phyloP scores from a whole-genome alignment of 2,888 invertebrate genomes.

The Notodonta ziczac region DNA sequence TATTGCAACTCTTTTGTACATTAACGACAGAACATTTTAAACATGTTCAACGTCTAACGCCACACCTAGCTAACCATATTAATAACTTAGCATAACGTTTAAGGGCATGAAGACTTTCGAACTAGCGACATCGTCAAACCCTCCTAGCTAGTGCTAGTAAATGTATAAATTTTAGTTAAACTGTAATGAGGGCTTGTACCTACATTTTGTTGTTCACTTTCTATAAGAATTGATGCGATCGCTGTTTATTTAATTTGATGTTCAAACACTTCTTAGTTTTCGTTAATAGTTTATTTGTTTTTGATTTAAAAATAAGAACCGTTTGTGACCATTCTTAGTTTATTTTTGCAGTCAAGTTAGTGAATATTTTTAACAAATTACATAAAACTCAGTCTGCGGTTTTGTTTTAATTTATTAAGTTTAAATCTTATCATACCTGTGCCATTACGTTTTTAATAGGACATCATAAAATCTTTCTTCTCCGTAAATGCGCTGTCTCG shows the following conservation, averaged over 20 bases:
- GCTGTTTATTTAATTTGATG: slow-evolving; percentile 2
- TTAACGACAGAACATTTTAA: not conserved
- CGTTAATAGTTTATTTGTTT: too few relatives aligned
- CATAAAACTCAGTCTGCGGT: too few relatives aligned
- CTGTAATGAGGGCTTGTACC: not conserved
- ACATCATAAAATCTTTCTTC: slow-evolving; percentile 1
- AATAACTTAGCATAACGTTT: slow-evolving; percentile 58
- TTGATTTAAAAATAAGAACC: too few relatives aligned
- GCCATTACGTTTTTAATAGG: not conserved
- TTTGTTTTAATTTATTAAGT: too few relatives aligned
- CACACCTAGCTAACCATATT: slow-evolving; percentile 54
- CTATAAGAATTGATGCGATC: slow-evolving; percentile 10
- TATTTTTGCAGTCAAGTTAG: too few relatives aligned
- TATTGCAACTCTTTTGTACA: not conserved
- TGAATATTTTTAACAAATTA: too few relatives aligned
- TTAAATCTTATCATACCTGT: not conserved
- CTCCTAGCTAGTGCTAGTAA: not conserved
- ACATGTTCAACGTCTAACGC: slow-evolving; percentile 22
- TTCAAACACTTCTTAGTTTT: not conserved
- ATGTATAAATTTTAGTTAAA: not conserved
- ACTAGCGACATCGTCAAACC: slow-evolving; percentile 38
- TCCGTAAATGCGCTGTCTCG: not conserved
- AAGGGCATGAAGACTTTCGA: slow-evolving; percentile 60
- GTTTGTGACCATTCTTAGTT: too few relatives aligned
- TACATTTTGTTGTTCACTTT: slow-evolving; percentile 8